A percentile compares a stretch with the other conserved stretches of the same genome.
These are phyloP conservation scores for Acleris sparsana DNA, from an alignment of 2,888 invertebrate species.

Conservation along the genomic window DNA sequence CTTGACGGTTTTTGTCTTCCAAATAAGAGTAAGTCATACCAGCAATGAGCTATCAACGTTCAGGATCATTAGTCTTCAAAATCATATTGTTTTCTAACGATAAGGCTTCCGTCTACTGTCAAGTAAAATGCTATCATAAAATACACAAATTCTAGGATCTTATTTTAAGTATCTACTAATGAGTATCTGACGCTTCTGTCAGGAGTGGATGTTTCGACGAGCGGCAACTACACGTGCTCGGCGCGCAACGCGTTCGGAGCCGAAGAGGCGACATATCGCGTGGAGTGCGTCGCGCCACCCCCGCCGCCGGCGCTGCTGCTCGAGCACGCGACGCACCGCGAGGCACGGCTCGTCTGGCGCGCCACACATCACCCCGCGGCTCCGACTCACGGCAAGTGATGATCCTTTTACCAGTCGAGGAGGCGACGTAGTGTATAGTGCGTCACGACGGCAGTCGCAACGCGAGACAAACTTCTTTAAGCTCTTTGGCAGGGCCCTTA, in stretches of 20 bases:
- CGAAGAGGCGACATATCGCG: constrained; percentile 91
- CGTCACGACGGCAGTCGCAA: no score
- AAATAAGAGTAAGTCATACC: no score
- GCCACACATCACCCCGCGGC: constrained; percentile 84
- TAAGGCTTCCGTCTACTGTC: no score
- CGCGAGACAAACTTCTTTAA: no score
- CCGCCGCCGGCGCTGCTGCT: constrained; percentile 86
- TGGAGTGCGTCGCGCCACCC: constrained; percentile 91
- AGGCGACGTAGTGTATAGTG: no score
- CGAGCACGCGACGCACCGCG: constrained; percentile 87
- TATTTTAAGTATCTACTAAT: background rate
- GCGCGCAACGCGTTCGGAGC: constrained; percentile 93
- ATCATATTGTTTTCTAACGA: no score
- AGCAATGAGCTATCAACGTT: no score
- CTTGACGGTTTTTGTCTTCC: no score
- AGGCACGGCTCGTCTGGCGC: constrained; percentile 77
- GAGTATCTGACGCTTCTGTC: constrained; percentile 31
- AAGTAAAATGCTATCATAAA: no score
- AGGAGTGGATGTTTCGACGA: constrained; percentile 88
- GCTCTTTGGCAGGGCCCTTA: no score
- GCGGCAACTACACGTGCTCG: constrained; percentile 91
- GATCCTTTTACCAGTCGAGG: background rate
- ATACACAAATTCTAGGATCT: no score
- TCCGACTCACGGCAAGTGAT: constrained; percentile 68
- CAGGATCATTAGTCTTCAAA: no score